A percentile compares a stretch with the other conserved stretches of the same genome.
Evolutionary conservation across 2,888 invertebrate genomes (phyloP).

Genomic region (Operophtera brumata): DNA sequence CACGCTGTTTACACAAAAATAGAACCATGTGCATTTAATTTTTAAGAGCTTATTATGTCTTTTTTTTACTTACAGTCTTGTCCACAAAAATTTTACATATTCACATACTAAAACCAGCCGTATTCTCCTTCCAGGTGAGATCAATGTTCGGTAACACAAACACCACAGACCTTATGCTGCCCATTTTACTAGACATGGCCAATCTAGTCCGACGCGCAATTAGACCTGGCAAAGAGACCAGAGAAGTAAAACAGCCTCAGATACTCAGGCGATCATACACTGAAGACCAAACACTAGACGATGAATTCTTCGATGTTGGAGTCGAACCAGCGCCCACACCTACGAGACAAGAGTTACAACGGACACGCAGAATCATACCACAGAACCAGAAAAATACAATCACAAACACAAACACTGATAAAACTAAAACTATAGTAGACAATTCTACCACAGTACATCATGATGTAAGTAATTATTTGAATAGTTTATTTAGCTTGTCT

Average conservation of each 20-base stretch:
- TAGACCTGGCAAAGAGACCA: constrained; percentile 59
- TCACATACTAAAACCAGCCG: constrained; percentile 9
- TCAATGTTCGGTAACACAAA: constrained; percentile 81
- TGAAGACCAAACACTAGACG: constrained; percentile 44
- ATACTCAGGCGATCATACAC: constrained; percentile 12
- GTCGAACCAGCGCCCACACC: constrained; percentile 40
- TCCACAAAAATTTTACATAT: no score
- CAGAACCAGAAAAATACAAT: constrained; percentile 42
- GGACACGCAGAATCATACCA: constrained; percentile 50
- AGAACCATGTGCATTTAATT: background rate
- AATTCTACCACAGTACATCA: constrained; percentile 21
- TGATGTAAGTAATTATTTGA: background rate
- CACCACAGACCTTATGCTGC: constrained; percentile 80
- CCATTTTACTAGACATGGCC: constrained; percentile 83
- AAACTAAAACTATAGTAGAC: constrained; percentile 34
- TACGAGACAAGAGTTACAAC: constrained; percentile 21
- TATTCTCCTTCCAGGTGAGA: constrained; percentile 72
- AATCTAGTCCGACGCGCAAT: constrained; percentile 81
- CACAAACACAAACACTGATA: constrained; percentile 36
- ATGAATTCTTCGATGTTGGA: constrained; percentile 58
- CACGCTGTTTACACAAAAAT: background rate
- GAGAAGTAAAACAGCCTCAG: constrained; percentile 55
- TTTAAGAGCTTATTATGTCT: no score
- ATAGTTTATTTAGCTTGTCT: background rate
- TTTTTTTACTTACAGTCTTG: no score